Base-by-base conservation (phyloP, 2,888 invertebrate genomes). In the Ligdia adustata region DNA sequence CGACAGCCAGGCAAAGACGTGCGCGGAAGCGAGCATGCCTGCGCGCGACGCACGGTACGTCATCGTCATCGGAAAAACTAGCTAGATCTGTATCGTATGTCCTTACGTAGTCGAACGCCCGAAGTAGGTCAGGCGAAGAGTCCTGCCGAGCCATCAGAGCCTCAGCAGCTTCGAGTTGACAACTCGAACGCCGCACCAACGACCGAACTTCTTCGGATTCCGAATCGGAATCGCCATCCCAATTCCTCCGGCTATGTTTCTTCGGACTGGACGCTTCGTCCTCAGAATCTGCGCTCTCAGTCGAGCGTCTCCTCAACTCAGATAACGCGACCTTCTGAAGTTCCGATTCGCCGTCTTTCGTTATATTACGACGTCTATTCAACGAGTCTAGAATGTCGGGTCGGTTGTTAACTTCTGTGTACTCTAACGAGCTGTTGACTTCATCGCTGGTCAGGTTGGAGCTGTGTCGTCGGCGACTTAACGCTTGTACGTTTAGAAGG, bases 201-300 rank as follows among this genome's bases (percentile, higher is more conserved):
- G 93, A 90, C 34, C 92, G 91, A 22, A 93, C 84, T 55, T 93
- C 93, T 57, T 94, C 94, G 20, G 91, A 76, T 66, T 94, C 94
- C 42, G 94, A 94, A 66, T 94, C 94, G 34, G 94, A 93, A 62
- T 91, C 91, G 42, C 72, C 70, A 26, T 74, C 78, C 74, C 81
- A 80, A 46, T 74, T 75, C 45, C 81, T 63, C 0, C 84, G 62
- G 27, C 80, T 73, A 44, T 80, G 80, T 63, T 84, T 82, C 64
- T 82, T 82, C 4, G 86, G 83, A 33, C 85, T 80, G 13, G 84
- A 80, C 4, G 79, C 76, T 33, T 78, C 82, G 43, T 72, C 82
- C 42, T 84, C 89, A 0, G 88, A 85, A 22, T 88, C 86, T 1
- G 69, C 83, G 55, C 85, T 83, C 28, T 83, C 90, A 0, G 85